Percentiles rank a stretch among this genome's conserved stretches.
Evolutionary conservation across 2,888 invertebrate species (phyloP).

Genomic region (Rapana venosa): DNA sequence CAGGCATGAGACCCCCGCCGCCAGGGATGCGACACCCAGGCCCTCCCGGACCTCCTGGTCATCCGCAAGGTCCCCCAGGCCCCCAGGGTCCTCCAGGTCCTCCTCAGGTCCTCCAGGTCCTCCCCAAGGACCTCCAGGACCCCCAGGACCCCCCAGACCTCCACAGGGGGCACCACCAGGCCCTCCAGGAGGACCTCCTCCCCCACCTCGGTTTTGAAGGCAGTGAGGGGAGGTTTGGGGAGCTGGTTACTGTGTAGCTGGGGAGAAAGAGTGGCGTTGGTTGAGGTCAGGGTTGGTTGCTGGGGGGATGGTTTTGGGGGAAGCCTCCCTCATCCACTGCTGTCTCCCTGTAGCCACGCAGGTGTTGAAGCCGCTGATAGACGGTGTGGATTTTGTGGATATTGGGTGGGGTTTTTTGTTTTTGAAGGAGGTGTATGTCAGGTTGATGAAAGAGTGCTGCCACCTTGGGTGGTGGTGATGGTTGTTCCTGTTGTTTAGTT

Average conservation of each 20-base stretch:
- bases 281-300: not conserved
- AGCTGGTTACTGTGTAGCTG: too few species aligned
- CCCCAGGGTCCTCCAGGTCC: conserved; percentile 47
- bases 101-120: conserved; percentile 49
- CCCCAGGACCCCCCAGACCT: conserved; percentile 45
- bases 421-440: too few species aligned
- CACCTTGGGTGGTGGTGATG: not conserved
- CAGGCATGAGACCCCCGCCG: conserved; percentile 57
- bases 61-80: conserved; percentile 41
- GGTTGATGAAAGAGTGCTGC: too few species aligned
- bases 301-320: too few species aligned
- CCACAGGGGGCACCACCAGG: not conserved
- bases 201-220: conserved; percentile 46
- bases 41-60: not conserved
- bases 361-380: too few species aligned
- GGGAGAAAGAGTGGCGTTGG: not conserved
- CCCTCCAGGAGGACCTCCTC: conserved; percentile 50
- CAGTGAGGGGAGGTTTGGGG: not conserved
- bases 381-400: too few species aligned
- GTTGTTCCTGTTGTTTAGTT: not conserved
- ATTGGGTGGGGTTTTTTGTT: too few species aligned
- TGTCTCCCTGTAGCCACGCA: too few species aligned
- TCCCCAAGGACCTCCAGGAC: conserved; percentile 49
- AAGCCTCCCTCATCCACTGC: too few species aligned
- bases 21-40: conserved; percentile 62